Base-by-base conservation (phyloP, 2,113 vertebrate genomes). In the Ginglymostoma cirratum region DNA sequence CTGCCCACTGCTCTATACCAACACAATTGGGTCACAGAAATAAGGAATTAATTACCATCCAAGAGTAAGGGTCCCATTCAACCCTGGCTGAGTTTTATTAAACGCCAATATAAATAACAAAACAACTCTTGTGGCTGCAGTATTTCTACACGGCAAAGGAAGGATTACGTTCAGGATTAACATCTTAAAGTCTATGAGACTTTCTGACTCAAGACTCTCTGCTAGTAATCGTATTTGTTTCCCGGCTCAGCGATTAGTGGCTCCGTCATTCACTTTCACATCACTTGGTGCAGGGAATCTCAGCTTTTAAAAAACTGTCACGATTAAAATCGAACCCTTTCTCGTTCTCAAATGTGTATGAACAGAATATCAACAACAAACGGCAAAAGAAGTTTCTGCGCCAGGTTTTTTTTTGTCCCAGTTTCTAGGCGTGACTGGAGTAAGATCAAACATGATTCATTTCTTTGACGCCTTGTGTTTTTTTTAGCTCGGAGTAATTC, bases 51-150 rank as follows among this genome's bases (percentile, higher is more conserved):
- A 98, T 98, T 98, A 98, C 97, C 98, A 98, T 98, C 98, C 98
- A 97, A 98, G 98, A 98, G 98, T 97, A 98, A 98, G 98, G 98
- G 97, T 97, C 97, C 97, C 97, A 98, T 98, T 98, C 98, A 98
- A 96, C 96, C 27, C 97, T 97, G 97, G 96, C 98, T 97, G 97
- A 97, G 98, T 98, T 98, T 98, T 98, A 98, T 98, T 98, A 98
- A 98, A 98, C 98, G 98, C 98, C 98, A 98, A 98, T 98, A 98
- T 98, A 98, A 98, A 98, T 98, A 98, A 98, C 98, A 98, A 98
- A 98, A 98, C 98, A 98, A 98, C 98, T 98, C 98, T 98, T 98
- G 98, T 98, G 98, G 98, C 97, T 97, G 98, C 97, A 96, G 98
- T 98, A 97, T 98, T 97, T 97, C 98, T 97, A 98, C 98, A 98